A percentile compares a stretch with the other conserved stretches of the same genome.
Evolutionary conservation across 2,113 vertebrate genomes (phyloP).

Genomic region (Chaetodon auriga): DNA sequence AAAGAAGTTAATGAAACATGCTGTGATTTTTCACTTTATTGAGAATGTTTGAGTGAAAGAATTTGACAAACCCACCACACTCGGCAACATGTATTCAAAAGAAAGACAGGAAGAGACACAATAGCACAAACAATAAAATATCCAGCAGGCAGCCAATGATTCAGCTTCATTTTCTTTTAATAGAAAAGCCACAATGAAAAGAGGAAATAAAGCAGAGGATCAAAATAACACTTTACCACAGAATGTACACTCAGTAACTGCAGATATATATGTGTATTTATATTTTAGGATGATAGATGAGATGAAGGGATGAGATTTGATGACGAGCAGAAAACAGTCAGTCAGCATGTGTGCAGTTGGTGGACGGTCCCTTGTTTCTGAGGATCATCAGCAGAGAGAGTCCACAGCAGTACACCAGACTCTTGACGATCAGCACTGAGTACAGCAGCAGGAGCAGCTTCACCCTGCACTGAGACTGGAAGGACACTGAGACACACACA

Average conservation of each 20-base stretch:
- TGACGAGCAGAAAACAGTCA: background rate
- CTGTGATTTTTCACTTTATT: background rate
- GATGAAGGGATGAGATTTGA: background rate
- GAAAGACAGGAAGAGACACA: background rate
- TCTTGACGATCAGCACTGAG: constrained; percentile 45
- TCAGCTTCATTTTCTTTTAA: background rate
- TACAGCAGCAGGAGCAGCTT: constrained; percentile 46
- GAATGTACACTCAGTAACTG: too few species aligned
- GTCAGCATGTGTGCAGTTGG: background rate
- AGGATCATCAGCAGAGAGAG: constrained; percentile 18
- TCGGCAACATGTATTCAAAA: background rate
- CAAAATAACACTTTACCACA: background rate
- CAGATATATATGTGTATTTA: background rate
- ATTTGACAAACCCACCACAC: background rate
- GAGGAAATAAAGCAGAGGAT: background rate
- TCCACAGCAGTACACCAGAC: constrained; percentile 51
- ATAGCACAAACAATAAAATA: background rate
- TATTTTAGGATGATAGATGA: background rate
- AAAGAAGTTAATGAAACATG: too few species aligned
- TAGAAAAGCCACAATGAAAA: background rate
- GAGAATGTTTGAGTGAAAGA: background rate
- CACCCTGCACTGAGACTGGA: constrained; percentile 3
- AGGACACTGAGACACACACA: background rate
- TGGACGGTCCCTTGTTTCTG: constrained; percentile 8
- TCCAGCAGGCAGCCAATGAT: background rate